phyloP scores from a whole-genome alignment of 1,140 invertebrate genomes.

The Drosophila oshimai region DNA sequence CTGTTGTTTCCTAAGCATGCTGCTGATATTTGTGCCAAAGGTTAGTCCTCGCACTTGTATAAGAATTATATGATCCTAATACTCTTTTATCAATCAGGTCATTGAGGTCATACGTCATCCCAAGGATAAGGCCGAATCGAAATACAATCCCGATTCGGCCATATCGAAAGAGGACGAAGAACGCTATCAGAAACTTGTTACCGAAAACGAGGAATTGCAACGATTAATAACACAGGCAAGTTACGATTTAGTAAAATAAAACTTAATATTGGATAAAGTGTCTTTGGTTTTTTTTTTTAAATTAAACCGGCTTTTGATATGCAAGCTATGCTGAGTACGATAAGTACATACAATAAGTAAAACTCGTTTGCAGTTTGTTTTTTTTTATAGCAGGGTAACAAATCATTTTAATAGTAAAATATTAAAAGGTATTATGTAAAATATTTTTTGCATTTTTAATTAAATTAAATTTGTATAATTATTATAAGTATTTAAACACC shows the following conservation, averaged over 20 bases:
- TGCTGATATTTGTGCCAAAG: slow-evolving; percentile 98
- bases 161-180: slow-evolving; percentile 98
- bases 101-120: slow-evolving; percentile 93
- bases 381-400: no score
- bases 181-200: slow-evolving; percentile 94
- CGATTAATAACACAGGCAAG: slow-evolving; percentile 95
- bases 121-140: slow-evolving; percentile 91
- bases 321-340: no score
- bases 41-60: slow-evolving; percentile 83
- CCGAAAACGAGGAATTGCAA: slow-evolving; percentile 98
- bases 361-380: no score
- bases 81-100: slow-evolving; percentile 84
- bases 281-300: no score
- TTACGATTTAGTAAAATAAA: neutral
- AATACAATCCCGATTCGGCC: slow-evolving; percentile 92
- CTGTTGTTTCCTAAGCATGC: slow-evolving; percentile 98
- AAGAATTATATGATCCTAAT: neutral
- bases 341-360: no score
- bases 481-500: no score
- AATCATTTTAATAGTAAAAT: no score
- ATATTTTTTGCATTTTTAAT: no score
- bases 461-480: no score
- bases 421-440: no score
- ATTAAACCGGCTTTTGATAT: no score
- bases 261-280: no score